Percentiles rank a stretch among this genome's conserved stretches.
Conservation (phyloP, 2,113 vertebrate genomes). For the Pachycephala philippinensis region DNA sequence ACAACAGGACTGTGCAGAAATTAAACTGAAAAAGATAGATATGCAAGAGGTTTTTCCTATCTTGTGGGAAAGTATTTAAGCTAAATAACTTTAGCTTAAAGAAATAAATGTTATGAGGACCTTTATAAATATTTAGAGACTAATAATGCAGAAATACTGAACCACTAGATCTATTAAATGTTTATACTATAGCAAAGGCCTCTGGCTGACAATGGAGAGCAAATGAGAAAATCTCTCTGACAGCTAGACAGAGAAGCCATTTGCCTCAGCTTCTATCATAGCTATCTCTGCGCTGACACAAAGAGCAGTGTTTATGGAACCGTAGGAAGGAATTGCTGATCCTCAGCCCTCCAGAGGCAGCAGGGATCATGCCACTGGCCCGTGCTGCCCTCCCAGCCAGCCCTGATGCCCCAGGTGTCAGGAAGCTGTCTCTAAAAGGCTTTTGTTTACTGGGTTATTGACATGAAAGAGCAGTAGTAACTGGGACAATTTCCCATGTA, state of each 20-base stretch:
- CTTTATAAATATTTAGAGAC: slow-evolving; percentile 32
- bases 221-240: slow-evolving; percentile 1
- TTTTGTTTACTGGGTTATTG: background rate
- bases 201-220: background rate
- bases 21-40: background rate
- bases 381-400: background rate
- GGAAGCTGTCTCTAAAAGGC: background rate
- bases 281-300: background rate
- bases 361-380: background rate
- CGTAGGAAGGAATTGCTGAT: background rate
- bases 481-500: background rate
- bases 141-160: background rate
- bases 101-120: background rate
- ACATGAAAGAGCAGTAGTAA: background rate
- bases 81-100: slow-evolving; percentile 5
- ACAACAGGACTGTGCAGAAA: background rate
- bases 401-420: background rate
- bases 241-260: background rate
- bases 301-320: background rate
- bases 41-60: background rate
- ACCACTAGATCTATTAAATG: background rate
- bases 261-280: background rate
- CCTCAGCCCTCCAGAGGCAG: background rate
- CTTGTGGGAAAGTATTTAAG: slow-evolving; percentile 1
- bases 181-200: background rate